These are phyloP conservation scores for Stramonita haemastoma DNA, from an alignment of 2,888 invertebrate species.

Conservation along the genomic window DNA sequence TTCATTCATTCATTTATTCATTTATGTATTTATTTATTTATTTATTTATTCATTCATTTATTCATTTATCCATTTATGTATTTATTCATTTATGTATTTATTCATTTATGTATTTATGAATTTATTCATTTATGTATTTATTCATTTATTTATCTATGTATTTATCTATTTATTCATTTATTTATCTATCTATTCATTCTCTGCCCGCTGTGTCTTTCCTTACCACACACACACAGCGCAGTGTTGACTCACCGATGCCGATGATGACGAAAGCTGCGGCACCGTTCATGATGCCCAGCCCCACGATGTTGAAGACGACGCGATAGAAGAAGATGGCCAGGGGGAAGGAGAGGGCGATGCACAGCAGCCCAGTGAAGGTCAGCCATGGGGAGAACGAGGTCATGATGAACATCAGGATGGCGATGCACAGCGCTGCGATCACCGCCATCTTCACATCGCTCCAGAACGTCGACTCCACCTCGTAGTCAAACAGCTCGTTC, in stretches of 20 bases:
- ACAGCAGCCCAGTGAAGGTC: constrained; percentile 66
- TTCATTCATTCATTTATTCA: too few species aligned
- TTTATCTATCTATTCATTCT: too few species aligned
- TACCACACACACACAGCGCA: constrained; percentile 65
- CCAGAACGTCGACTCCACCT: constrained; percentile 72
- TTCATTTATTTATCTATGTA: too few species aligned
- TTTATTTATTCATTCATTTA: too few species aligned
- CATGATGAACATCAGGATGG: constrained; percentile 69
- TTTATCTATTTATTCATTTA: too few species aligned
- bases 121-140: too few species aligned
- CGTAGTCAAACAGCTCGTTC: constrained; percentile 73
- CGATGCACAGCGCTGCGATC: constrained; percentile 63
- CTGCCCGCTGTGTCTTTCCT: constrained; percentile 37
- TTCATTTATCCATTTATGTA: too few species aligned
- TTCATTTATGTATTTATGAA: too few species aligned
- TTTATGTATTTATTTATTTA: too few species aligned
- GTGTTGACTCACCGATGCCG: constrained; percentile 70
- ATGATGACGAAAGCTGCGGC: constrained; percentile 75
- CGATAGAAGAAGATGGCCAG: constrained; percentile 73
- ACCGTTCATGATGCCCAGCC: constrained; percentile 73
- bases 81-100: too few species aligned
- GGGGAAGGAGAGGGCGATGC: constrained; percentile 71
- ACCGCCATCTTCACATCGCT: constrained; percentile 69
- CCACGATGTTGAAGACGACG: constrained; percentile 64
- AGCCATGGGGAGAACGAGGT: constrained; percentile 73